Evolutionary conservation across 1,140 invertebrate genomes (phyloP).

Genomic region (Potamilus streckersoni): DNA sequence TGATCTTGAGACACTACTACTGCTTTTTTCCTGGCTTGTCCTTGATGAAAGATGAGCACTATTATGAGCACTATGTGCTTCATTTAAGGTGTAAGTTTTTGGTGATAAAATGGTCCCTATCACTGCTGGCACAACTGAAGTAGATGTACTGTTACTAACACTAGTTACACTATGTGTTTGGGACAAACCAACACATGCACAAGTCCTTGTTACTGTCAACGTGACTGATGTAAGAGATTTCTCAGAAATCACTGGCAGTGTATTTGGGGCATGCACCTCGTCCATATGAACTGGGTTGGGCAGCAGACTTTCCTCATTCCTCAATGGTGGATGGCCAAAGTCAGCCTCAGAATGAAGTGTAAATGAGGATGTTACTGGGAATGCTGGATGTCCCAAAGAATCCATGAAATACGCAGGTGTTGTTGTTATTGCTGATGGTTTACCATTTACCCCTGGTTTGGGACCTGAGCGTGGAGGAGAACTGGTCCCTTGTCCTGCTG

Average conservation of each 20-base stretch:
- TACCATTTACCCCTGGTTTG: constrained; percentile 7
- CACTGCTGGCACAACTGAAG: constrained; percentile 25
- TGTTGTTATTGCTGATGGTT: constrained; percentile 4
- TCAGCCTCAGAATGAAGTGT: background rate
- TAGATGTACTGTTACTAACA: constrained; percentile 11
- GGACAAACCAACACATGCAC: background rate
- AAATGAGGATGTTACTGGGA: background rate
- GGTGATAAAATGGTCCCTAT: constrained; percentile 24
- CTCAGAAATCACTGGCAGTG: background rate
- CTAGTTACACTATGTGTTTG: background rate
- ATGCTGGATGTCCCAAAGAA: background rate
- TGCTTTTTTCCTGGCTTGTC: background rate
- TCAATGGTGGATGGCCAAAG: too few species aligned
- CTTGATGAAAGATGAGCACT: background rate
- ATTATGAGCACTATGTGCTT: background rate
- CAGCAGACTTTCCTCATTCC: constrained; percentile 4
- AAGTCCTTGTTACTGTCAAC: too few species aligned
- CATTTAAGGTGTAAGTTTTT: constrained; percentile 6
- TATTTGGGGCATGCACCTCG: background rate
- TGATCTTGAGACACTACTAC: constrained; percentile 5
- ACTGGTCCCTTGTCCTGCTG: background rate
- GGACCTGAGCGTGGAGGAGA: background rate
- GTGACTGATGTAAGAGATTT: background rate
- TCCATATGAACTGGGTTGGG: background rate
- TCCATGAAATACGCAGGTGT: constrained; percentile 8